phyloP scores from a whole-genome alignment of 2,113 vertebrate genomes.

The Progne subis region DNA sequence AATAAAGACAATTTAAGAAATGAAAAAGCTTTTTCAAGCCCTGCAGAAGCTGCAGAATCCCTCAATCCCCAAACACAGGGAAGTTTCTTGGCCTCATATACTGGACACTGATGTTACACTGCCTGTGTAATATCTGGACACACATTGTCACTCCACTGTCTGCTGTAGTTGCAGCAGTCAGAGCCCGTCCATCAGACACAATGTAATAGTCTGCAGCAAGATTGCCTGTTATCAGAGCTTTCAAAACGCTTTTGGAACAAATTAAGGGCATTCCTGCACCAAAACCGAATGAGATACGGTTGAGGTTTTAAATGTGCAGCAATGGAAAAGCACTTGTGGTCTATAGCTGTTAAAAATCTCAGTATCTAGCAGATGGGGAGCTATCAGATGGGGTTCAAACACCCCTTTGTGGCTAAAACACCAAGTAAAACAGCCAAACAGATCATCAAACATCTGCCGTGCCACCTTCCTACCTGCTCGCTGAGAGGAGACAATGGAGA shows the following conservation, averaged over 20 bases:
- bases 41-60: neutral
- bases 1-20: neutral
- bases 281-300: neutral
- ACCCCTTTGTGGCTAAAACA: neutral
- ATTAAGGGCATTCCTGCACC: conserved; percentile 40
- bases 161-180: neutral
- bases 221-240: conserved; percentile 50
- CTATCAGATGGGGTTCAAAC: neutral
- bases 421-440: neutral
- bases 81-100: neutral
- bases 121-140: conserved; percentile 30
- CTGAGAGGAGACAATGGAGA: accelerated
- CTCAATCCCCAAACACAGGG: neutral
- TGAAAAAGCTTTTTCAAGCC: neutral
- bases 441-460: neutral
- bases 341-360: neutral
- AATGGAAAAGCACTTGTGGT: neutral
- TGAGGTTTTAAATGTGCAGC: neutral
- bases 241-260: conserved; percentile 43
- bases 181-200: conserved; percentile 22
- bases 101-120: neutral
- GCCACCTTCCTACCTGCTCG: neutral
- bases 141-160: neutral
- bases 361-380: neutral
- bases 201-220: conserved; percentile 17